phyloP scores from a whole-genome alignment of 2,113 vertebrate species.

The Pseudorectes ferrugineus region DNA sequence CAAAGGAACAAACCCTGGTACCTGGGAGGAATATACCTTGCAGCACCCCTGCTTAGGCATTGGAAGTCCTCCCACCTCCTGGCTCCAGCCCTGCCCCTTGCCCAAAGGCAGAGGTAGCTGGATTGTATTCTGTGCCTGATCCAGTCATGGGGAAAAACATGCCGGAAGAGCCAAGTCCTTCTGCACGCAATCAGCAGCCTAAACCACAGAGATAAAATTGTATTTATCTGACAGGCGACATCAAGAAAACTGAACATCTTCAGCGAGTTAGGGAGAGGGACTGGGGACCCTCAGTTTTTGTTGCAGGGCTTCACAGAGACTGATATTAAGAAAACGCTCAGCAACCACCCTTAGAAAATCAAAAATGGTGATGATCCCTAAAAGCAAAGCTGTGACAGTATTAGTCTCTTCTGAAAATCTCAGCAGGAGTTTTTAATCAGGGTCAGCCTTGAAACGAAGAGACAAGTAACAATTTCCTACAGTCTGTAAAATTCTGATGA shows the following conservation, averaged over 20 bases:
- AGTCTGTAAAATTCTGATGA: conserved; percentile 32
- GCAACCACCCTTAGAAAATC: neutral
- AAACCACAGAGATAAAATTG: neutral
- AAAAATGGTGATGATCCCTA: neutral
- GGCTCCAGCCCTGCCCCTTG: neutral
- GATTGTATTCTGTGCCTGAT: accelerated
- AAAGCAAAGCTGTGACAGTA: neutral
- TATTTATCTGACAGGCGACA: neutral
- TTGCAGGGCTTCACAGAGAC: neutral
- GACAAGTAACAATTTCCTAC: conserved; percentile 43
- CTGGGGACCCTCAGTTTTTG: neutral
- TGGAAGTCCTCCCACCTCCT: accelerated
- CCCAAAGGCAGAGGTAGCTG: neutral
- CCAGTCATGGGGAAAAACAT: neutral
- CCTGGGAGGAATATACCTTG: neutral
- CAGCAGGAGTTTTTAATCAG: conserved; percentile 38
- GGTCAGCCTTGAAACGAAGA: neutral
- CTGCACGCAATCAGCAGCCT: neutral
- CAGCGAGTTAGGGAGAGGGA: neutral
- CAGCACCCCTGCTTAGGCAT: neutral
- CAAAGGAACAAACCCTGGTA: neutral
- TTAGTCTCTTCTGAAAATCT: neutral
- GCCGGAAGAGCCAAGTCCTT: neutral
- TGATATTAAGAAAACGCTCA: neutral
- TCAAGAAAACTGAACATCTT: neutral